Percentiles rank a stretch among this genome's conserved stretches.
Evolutionary conservation across 2,888 invertebrate species (phyloP).

Genomic region (Eledona agricola): DNA sequence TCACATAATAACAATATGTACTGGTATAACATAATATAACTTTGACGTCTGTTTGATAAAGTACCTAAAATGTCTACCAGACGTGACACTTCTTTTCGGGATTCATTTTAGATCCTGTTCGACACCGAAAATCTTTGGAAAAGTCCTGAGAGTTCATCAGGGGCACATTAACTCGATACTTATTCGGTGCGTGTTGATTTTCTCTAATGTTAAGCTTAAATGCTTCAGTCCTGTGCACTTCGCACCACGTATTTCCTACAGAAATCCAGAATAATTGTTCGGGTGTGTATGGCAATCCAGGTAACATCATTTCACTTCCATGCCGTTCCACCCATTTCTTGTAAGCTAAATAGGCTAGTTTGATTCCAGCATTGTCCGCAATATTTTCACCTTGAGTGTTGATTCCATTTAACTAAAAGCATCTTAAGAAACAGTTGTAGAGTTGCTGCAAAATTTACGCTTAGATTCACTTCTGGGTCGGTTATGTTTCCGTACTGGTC

Average conservation of each 20-base stretch:
- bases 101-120: slow-evolving; percentile 66
- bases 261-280: slow-evolving; percentile 64
- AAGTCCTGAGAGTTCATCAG: slow-evolving; percentile 67
- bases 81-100: slow-evolving; percentile 64
- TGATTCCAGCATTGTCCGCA: slow-evolving; percentile 91
- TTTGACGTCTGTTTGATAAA: too few relatives aligned
- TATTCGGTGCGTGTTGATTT: slow-evolving; percentile 57
- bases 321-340: slow-evolving; percentile 26
- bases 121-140: slow-evolving; percentile 66
- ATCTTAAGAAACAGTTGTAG: not conserved
- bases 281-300: slow-evolving; percentile 45
- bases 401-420: slow-evolving; percentile 61
- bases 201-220: slow-evolving; percentile 55
- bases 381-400: slow-evolving; percentile 88
- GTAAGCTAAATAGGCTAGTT: slow-evolving; percentile 72
- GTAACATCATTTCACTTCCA: slow-evolving; percentile 23
- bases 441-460: slow-evolving; percentile 27
- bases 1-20: too few relatives aligned
- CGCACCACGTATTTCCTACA: slow-evolving; percentile 66
- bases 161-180: slow-evolving; percentile 66
- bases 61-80: slow-evolving; percentile 36
- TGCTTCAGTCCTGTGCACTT: slow-evolving; percentile 5
- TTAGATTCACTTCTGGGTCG: slow-evolving; percentile 70
- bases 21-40: too few relatives aligned
- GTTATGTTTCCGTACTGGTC: slow-evolving; percentile 89